These are phyloP conservation scores for Nothocercus nigrocapillus DNA, from an alignment of 2,113 vertebrate species.

Conservation along the genomic window DNA sequence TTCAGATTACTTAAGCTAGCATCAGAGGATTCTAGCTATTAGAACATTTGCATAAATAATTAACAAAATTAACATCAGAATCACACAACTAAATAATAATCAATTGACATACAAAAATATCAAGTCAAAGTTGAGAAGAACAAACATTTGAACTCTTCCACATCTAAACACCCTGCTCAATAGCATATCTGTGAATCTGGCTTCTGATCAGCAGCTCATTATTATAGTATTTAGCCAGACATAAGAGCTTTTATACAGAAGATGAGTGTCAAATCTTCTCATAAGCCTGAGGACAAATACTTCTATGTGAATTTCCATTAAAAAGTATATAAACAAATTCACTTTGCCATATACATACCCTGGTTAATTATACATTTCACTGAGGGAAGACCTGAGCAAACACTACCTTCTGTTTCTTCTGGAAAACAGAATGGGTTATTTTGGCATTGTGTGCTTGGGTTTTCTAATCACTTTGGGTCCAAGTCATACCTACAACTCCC, in stretches of 20 bases:
- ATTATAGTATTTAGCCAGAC: constrained; percentile 1
- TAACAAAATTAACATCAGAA: constrained; percentile 58
- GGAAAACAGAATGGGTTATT: background rate
- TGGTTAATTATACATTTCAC: background rate
- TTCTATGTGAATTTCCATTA: background rate
- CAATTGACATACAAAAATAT: background rate
- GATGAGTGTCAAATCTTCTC: background rate
- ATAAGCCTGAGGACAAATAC: background rate
- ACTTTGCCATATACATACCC: background rate
- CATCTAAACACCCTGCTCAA: background rate
- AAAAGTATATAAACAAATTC: fast-evolving
- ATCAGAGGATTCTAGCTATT: constrained; percentile 55
- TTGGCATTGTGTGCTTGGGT: background rate
- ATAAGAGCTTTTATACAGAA: background rate
- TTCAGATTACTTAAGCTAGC: constrained; percentile 52
- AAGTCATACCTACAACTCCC: background rate
- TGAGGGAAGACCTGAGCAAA: background rate
- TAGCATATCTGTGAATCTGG: background rate
- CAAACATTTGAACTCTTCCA: background rate
- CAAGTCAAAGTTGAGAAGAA: background rate
- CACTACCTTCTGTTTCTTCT: background rate
- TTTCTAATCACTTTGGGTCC: background rate
- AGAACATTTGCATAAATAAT: constrained; percentile 66
- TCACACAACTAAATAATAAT: background rate
- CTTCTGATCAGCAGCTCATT: constrained; percentile 36